Percentiles rank a stretch among this genome's conserved stretches.
Evolutionary conservation across 2,113 vertebrate species (phyloP).

Genomic region (Poecilia latipinna): DNA sequence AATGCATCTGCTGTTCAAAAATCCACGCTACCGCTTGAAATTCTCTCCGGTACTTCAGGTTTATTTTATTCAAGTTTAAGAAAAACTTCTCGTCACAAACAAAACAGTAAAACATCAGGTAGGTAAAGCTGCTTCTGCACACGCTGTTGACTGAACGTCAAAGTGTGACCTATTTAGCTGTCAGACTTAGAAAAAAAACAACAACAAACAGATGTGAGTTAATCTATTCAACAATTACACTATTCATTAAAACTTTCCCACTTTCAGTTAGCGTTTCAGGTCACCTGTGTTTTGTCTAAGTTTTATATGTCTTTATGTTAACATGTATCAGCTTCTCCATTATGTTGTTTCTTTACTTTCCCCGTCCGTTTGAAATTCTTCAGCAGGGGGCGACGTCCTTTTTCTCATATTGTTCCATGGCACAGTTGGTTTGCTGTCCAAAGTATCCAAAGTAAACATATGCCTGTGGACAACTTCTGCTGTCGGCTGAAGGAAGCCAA

Average conservation of each 20-base stretch:
- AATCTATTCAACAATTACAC: too few relatives aligned
- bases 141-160: not conserved
- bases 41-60: not conserved
- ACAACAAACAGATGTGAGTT: not conserved
- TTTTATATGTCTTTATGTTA: not conserved
- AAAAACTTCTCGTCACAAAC: not conserved
- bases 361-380: not conserved
- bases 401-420: not conserved
- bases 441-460: conserved; percentile 58
- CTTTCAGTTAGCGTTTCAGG: too few relatives aligned
- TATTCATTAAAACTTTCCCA: too few relatives aligned
- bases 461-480: conserved; percentile 46
- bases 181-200: too few relatives aligned
- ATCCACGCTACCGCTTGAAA: too few relatives aligned
- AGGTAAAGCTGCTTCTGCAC: not conserved
- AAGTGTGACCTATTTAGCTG: not conserved
- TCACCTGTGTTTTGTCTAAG: too few relatives aligned
- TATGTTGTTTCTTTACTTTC: too few relatives aligned
- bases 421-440: not conserved
- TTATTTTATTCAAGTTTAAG: not conserved
- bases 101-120: not conserved
- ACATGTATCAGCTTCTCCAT: not conserved
- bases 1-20: too few relatives aligned
- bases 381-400: not conserved
- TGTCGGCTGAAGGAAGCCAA: conserved; percentile 50